A percentile compares a stretch with the other conserved stretches of the same genome.
These are phyloP conservation scores for Myocastor coypus DNA, from an alignment of 2,113 vertebrate species.

Conservation along the genomic window DNA sequence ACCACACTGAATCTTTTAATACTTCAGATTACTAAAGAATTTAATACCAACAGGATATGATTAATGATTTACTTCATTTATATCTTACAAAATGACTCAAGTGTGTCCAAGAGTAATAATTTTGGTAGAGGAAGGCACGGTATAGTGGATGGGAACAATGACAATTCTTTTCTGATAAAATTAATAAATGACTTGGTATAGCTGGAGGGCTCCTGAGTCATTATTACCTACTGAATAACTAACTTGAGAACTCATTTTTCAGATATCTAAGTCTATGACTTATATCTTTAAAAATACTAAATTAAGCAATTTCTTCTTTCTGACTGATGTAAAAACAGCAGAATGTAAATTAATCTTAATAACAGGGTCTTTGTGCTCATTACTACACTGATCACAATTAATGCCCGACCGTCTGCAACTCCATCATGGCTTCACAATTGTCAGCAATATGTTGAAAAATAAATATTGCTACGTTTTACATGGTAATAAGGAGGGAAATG, in stretches of 20 bases:
- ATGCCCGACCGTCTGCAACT: neutral
- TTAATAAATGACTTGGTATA: conserved; percentile 56
- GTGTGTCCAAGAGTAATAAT: neutral
- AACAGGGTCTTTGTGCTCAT: neutral
- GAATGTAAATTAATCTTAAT: conserved; percentile 29
- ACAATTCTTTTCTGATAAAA: conserved; percentile 58
- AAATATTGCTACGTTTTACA: neutral
- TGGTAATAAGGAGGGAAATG: neutral
- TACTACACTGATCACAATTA: neutral
- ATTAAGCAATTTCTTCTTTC: neutral
- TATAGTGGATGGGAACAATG: neutral
- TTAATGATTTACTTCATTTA: conserved; percentile 60
- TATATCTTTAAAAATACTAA: conserved; percentile 40
- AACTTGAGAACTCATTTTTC: conserved; percentile 60
- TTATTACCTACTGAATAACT: conserved; percentile 57
- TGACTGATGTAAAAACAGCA: neutral
- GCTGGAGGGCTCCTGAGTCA: conserved; percentile 60
- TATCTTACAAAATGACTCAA: conserved; percentile 33
- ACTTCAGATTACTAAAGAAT: neutral
- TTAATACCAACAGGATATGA: conserved; percentile 57
- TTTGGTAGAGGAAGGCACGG: conserved; percentile 41
- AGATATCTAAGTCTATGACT: conserved; percentile 14
- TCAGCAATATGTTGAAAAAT: neutral
- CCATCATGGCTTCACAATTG: neutral
- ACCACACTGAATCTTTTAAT: neutral